Percentiles rank a stretch among this genome's conserved stretches.
These are phyloP conservation scores for Nothoprocta pentlandii DNA, from an alignment of 2,113 vertebrate genomes.

Conservation along the genomic window DNA sequence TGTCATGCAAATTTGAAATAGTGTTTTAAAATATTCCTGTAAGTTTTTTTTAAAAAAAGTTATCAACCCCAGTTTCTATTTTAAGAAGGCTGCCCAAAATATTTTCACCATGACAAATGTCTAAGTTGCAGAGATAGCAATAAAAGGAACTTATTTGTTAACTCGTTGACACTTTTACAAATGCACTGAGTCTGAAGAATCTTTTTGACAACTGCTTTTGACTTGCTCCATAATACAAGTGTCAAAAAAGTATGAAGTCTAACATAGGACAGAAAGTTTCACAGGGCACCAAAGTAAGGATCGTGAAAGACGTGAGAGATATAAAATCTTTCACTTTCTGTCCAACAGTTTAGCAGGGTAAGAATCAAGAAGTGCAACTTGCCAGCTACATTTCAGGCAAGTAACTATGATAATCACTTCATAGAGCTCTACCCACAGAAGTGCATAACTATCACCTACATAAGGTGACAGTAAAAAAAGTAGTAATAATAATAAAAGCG, in stretches of 20 bases:
- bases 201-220: not conserved
- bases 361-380: not conserved
- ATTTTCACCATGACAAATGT: not conserved
- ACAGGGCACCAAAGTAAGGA: not conserved
- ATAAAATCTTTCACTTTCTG: not conserved
- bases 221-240: not conserved
- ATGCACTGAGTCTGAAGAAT: not conserved
- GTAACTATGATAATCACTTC: accelerated
- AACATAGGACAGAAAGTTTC: accelerated
- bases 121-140: not conserved
- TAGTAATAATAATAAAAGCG: accelerated
- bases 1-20: not conserved
- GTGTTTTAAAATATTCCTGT: not conserved
- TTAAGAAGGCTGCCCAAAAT: not conserved
- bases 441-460: not conserved
- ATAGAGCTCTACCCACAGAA: not conserved
- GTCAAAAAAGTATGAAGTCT: not conserved
- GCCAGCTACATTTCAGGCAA: not conserved
- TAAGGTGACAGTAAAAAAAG: too few relatives aligned
- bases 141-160: not conserved
- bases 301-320: accelerated
- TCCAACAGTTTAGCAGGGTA: accelerated
- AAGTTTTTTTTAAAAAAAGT: not conserved
- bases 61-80: too few relatives aligned
- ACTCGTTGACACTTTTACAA: not conserved